Evolutionary conservation across 2,797 vertebrate genomes (phyloP).

Genomic region (Sebastes kiyomatsui): DNA sequence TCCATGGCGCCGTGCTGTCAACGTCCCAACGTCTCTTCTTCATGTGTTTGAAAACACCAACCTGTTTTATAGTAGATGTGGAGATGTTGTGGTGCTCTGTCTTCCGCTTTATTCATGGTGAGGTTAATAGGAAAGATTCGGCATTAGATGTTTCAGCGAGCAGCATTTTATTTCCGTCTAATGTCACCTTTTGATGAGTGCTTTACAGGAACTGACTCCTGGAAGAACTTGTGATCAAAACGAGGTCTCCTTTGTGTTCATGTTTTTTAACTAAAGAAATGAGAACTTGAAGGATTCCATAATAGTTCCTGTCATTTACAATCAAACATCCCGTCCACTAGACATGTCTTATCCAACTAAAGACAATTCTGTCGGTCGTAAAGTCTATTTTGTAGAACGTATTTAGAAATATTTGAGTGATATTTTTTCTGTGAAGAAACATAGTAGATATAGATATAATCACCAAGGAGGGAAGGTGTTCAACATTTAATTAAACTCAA

Average conservation of each 20-base stretch:
- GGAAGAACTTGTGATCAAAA: not conserved
- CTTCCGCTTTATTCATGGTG: not conserved
- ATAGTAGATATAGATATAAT: too few species aligned
- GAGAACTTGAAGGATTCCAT: not conserved
- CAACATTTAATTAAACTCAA: not conserved
- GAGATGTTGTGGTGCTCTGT: not conserved
- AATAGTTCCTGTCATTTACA: not conserved
- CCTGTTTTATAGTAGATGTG: fast-evolving
- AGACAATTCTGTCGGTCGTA: not conserved
- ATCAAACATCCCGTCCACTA: not conserved
- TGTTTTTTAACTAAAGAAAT: not conserved
- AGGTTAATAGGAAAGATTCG: not conserved
- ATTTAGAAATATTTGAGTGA: not conserved
- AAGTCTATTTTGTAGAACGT: not conserved
- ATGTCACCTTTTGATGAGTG: not conserved
- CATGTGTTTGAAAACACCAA: fast-evolving
- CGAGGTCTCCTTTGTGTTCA: too few species aligned
- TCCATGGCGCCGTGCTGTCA: too few species aligned
- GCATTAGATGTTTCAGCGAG: not conserved
- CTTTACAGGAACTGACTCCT: too few species aligned
- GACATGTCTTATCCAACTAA: not conserved
- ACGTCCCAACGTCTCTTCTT: not conserved
- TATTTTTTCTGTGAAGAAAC: not conserved
- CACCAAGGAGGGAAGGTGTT: not conserved
- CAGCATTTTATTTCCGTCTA: not conserved